Percentiles rank a stretch among this genome's conserved stretches.
These are phyloP conservation scores for Nasua narica DNA, from an alignment of 2,797 vertebrate genomes.

Conservation along the genomic window DNA sequence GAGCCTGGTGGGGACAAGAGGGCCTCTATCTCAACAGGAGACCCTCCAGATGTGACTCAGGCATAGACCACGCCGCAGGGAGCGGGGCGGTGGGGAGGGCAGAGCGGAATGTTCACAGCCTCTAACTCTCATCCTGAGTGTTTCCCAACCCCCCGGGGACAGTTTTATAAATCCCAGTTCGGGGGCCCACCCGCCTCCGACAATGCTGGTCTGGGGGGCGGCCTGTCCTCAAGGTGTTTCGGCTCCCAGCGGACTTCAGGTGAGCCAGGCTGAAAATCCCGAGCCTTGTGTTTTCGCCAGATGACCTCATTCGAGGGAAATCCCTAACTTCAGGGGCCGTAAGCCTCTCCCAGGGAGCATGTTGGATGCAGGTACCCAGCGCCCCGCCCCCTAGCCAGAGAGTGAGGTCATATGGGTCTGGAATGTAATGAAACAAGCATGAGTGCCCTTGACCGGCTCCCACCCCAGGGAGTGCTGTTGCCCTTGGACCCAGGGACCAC, in stretches of 20 bases:
- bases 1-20: not conserved
- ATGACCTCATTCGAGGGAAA: not conserved
- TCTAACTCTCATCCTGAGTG: not conserved
- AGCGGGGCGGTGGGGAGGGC: not conserved
- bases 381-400: too few relatives aligned
- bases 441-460: not conserved
- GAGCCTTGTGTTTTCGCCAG: not conserved
- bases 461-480: not conserved
- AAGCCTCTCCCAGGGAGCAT: not conserved
- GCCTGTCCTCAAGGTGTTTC: not conserved
- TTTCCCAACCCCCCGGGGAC: not conserved
- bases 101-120: not conserved
- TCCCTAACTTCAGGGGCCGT: not conserved
- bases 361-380: not conserved
- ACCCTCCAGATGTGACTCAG: not conserved
- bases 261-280: not conserved
- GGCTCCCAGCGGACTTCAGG: not conserved
- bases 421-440: not conserved
- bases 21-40: not conserved
- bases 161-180: not conserved
- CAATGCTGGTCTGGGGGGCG: rapidly evolving
- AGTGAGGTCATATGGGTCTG: not conserved
- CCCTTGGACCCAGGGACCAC: rapidly evolving
- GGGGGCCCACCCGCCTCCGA: not conserved
- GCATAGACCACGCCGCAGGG: not conserved